Evolutionary conservation across 2,113 vertebrate species (phyloP).

Genomic region (Balaenoptera acutorostrata): DNA sequence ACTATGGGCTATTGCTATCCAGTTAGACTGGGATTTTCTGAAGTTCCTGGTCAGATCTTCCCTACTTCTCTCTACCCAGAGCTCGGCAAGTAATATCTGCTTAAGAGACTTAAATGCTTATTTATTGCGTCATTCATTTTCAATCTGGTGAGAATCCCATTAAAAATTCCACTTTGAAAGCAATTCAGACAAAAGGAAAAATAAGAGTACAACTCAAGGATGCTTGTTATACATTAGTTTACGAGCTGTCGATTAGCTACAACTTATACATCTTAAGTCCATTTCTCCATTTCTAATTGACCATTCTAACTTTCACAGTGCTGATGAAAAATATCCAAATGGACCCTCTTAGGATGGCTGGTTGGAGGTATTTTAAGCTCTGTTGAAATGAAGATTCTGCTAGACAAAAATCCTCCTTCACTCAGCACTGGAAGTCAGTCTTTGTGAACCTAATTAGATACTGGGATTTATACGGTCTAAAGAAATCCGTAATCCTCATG

Average conservation of each 20-base stretch:
- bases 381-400: slow-evolving; percentile 5
- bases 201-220: not conserved
- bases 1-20: not conserved
- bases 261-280: not conserved
- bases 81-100: not conserved
- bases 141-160: not conserved
- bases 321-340: slow-evolving; percentile 26
- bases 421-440: not conserved
- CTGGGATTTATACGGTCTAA: not conserved
- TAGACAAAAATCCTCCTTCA: slow-evolving; percentile 20
- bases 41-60: not conserved
- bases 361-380: not conserved
- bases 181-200: slow-evolving; percentile 14
- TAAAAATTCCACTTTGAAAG: slow-evolving; percentile 10
- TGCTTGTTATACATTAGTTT: not conserved
- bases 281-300: not conserved
- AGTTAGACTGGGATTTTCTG: not conserved
- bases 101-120: not conserved
- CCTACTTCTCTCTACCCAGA: not conserved
- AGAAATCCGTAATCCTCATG: not conserved
- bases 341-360: not conserved
- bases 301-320: not conserved
- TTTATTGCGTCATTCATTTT: not conserved
- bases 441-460: not conserved
- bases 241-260: not conserved